phyloP scores from a whole-genome alignment of 1,140 invertebrate genomes.

The Melipona quadrifasciata region DNA sequence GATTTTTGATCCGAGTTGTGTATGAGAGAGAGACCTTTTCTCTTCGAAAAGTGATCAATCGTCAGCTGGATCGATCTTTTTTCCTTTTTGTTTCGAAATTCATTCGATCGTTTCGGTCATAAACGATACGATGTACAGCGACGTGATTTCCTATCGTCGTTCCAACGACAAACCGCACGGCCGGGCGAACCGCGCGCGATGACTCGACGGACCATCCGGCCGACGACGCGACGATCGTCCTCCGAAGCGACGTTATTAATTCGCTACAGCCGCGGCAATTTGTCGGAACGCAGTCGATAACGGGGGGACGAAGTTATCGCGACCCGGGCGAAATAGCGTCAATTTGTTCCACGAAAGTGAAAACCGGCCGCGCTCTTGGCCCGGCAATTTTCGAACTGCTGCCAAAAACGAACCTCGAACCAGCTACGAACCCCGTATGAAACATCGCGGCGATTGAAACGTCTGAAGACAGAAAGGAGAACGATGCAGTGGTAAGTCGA shows the following conservation, averaged over 20 bases:
- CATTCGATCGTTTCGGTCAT: not conserved
- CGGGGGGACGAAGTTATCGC: slow-evolving; percentile 55
- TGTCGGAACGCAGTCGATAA: slow-evolving; percentile 38
- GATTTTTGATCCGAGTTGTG: not conserved
- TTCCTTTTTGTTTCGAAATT: not conserved
- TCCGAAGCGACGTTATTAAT: slow-evolving; percentile 53
- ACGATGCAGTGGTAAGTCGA: too few species aligned
- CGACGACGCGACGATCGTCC: slow-evolving; percentile 18
- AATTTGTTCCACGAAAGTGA: slow-evolving; percentile 56
- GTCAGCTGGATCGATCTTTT: not conserved
- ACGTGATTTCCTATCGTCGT: not conserved
- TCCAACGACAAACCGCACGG: not conserved
- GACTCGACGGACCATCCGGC: slow-evolving; percentile 7
- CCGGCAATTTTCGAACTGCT: slow-evolving; percentile 32
- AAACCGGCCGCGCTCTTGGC: slow-evolving; percentile 37
- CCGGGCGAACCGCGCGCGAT: slow-evolving; percentile 26
- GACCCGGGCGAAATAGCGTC: slow-evolving; percentile 47
- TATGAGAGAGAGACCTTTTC: not conserved
- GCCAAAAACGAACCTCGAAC: not conserved
- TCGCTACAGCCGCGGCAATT: slow-evolving; percentile 58
- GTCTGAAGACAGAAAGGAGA: not conserved
- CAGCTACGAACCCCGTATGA: too few species aligned
- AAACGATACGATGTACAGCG: not conserved
- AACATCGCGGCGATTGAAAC: not conserved
- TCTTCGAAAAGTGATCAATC: not conserved